Evolutionary conservation across 92 coral and sea anemone genomes (phyloP), one percentile per base, ranked within the genome.

Genomic region (Bergia puertoricense): DNA sequence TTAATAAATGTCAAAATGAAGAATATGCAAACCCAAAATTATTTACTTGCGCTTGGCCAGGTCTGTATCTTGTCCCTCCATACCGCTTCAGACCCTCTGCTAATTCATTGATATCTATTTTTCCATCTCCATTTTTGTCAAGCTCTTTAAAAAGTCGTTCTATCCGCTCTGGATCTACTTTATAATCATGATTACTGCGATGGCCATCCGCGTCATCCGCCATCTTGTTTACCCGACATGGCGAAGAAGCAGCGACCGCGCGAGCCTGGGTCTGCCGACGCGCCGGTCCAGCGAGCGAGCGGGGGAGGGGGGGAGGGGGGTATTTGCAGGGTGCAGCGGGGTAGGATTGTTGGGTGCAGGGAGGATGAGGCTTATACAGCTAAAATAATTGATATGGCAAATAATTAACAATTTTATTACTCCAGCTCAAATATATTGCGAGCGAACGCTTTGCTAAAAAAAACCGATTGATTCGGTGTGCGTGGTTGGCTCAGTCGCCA

Each of bases 11-110:
- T 56, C 40, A 23, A 15, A 81, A 81, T 65, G 69, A 44, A 40
- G 45, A 16, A 62, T 62, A 57, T 57, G 15, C 76, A 78, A 5
- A 37, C 2, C 0, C 11, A 50, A 54, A 23, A 40, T 40, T 66
- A 81, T 78, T 83, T n/a, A 97, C 99, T 93, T 97, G 93, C 46
- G 96, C 96, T 81, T 97, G 99, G 8, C 99, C 98, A 15, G 98
- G 96, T 75, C 93, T 90, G 91, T 97, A 96, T 67, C 98, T 72
- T 0, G 94, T 88, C 57, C 97, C 96, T 3, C 87, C 87, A 86
- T 91, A 89, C 66, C 92, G 86, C 78, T 95, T 90, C 13, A 97
- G 91, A 48, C 99, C 99, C 82, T 94, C 98, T 46, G 98, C 95
- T 36, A 97, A 88, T 86, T 97, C 99, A 72, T 92, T 89, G 22